Base-by-base conservation (phyloP, 2,113 vertebrate species). In the Upupa epops region DNA sequence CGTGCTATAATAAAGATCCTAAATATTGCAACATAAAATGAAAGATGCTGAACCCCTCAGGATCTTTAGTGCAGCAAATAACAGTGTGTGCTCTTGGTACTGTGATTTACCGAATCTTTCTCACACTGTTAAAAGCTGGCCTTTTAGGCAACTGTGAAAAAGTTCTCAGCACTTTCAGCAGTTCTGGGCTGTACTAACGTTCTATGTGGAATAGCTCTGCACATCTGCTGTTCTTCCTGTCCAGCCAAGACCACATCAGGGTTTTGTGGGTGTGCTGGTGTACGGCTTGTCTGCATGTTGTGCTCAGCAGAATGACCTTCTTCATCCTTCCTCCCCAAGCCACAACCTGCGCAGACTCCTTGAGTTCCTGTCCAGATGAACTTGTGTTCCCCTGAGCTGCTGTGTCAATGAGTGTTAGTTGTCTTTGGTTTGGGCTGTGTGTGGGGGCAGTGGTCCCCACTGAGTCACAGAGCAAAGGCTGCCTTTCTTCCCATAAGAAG, bases 351-450 rank as follows among this genome's bases (percentile, higher is more conserved):
- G 22, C 49, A 52, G 49, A 25, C 8, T 70, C 24, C 52, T 37
- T 73, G 85, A 31, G 21, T 32, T 31, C 48, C 37, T 82, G 54
- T 17, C 32, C 1, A 1, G 11, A 2, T 0, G 3, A 15, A 6
- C 11, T 55, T 48, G 10, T 32, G 52, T 46, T 85, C 7, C 48
- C 21, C n/a, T 28, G 31, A 17, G 15, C 26, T 0, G 0, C 1
- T 56, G 77, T 19, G 20, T 37, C 32, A 54, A 31, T 14, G 46
- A 18, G 12, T 0, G 0, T 3, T 31, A 37, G 3, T 32, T 78
- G 17, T 28, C 48, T 64, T 63, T 0, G 0, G 4, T 37, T 36
- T 60, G 75, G 49, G 34, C n/a, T 64, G 7, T 8, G 32, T 63
- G 12, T 8, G 10, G 29, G 51, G 42, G 2, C 76, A 73, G 32